Percentiles rank a stretch among this genome's conserved stretches.
These are phyloP conservation scores for Campoplex nolae DNA, from an alignment of 2,888 invertebrate genomes.

Conservation along the genomic window DNA sequence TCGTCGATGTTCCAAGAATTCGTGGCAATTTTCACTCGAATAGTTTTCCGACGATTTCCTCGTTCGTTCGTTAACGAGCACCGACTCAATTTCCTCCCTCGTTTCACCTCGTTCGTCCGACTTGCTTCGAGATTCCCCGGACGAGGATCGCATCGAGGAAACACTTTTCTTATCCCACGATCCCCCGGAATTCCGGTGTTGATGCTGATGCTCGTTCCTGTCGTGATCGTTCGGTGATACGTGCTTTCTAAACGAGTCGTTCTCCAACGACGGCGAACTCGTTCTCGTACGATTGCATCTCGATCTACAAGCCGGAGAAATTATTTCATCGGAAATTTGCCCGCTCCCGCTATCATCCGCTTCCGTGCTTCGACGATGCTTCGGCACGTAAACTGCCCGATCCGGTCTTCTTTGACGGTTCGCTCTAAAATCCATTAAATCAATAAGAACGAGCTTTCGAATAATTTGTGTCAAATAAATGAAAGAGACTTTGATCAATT, in stretches of 20 bases:
- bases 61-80: not conserved
- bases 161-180: conserved; percentile 37
- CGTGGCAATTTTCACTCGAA: not conserved
- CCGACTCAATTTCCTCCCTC: not conserved
- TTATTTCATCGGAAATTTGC: conserved; percentile 61
- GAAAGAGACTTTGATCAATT: not conserved
- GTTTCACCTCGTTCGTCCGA: conserved; percentile 21
- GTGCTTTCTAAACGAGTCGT: conserved; percentile 51
- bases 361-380: conserved; percentile 87
- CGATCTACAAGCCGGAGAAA: conserved; percentile 41
- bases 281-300: conserved; percentile 56
- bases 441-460: not conserved
- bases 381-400: conserved; percentile 92
- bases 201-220: conserved; percentile 22
- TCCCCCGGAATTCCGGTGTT: conserved; percentile 15
- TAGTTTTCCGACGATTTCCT: not conserved
- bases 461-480: not conserved
- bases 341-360: conserved; percentile 72
- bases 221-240: conserved; percentile 37
- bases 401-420: conserved; percentile 88
- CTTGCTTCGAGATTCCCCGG: conserved; percentile 38
- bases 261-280: conserved; percentile 36
- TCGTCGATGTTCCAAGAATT: not conserved
- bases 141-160: conserved; percentile 36
- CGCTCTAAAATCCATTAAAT: conserved; percentile 70